Base-by-base conservation (phyloP, 53 echinoderm and acorn worm species). In the Echinometra lucunter region DNA sequence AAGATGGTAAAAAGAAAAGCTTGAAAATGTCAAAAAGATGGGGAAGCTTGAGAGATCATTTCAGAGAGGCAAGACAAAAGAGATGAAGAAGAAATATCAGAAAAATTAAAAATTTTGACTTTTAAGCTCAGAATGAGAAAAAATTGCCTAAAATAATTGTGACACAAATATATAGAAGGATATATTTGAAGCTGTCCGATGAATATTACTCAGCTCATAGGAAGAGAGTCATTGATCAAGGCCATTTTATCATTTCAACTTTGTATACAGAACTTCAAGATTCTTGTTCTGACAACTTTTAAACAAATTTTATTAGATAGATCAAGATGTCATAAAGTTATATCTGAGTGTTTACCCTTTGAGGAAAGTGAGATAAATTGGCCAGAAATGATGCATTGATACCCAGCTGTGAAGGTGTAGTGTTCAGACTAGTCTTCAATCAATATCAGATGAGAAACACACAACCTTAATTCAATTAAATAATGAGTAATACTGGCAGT, bases 371-470 rank as follows among this genome's bases (percentile, higher is more conserved):
- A 85, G 10, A n/a, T 85, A 49, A 49, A 85, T 85, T 85, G 85
- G 85, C 45, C 49, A 85, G 85, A 85, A 85, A 85, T 85, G 85
- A 85, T 85, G 47, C 49, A 85, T 45, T 45, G 85, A 1, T 85
- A 25, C 85, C 85, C 85, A 85, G 85, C 85, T 85, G 85, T 53
- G 85, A 49, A 53, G 85, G 47, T 85, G 85, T 85, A 28, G 15
- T 85, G n/a, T 25, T 49, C n/a, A 28, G 27, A 49, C 85, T 85
- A 85, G 85, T 85, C 85, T 49, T 85, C 85, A 47, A 85, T 85
- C 85, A 85, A 85, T 85, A 85, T 85, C 85, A 49, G 44, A 85
- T 45, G 49, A 85, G 85, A 85, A 85, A 85, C n/a, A 49, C 49
- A 85, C 49, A 85, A 85, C 85, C 28, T 0, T 85, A 85, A 85